phyloP scores from a whole-genome alignment of 2,797 vertebrate species.

The Pseudopleuronectes americanus region DNA sequence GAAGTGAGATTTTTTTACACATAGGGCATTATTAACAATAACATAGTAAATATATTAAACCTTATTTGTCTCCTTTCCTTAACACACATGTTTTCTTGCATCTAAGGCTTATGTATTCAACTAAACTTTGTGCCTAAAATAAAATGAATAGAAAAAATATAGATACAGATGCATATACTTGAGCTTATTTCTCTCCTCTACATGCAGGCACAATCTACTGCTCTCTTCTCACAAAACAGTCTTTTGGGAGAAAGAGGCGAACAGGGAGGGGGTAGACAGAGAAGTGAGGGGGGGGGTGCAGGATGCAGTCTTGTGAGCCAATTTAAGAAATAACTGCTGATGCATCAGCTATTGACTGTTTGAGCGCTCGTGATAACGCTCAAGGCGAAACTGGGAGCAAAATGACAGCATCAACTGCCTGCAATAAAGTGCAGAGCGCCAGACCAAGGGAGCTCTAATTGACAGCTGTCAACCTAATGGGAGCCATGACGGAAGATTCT shows the following conservation, averaged over 20 bases:
- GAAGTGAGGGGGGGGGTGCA: constrained; percentile 51
- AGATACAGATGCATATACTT: background rate
- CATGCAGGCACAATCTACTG: constrained; percentile 81
- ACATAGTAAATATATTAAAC: no score
- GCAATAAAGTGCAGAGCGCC: constrained; percentile 95
- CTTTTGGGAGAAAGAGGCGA: constrained; percentile 81
- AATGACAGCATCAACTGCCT: constrained; percentile 97
- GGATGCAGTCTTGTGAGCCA: constrained; percentile 94
- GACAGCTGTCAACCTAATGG: constrained; percentile 98
- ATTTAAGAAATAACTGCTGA: constrained; percentile 98
- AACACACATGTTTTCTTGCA: background rate
- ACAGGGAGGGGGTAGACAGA: constrained; percentile 53
- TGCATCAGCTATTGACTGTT: constrained; percentile 98
- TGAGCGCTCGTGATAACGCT: constrained; percentile 92
- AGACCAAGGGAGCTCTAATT: constrained; percentile 96
- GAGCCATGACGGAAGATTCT: constrained; percentile 92
- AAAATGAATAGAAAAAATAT: background rate
- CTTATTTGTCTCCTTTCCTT: background rate
- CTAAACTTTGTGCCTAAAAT: background rate
- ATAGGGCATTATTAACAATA: background rate
- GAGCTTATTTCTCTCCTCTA: background rate
- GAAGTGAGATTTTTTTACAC: background rate
- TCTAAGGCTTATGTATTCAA: background rate
- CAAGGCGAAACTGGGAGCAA: constrained; percentile 95
- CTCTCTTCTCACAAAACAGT: constrained; percentile 89